Base-by-base conservation (phyloP, 2,888 invertebrate species). In the Flexamia atlantica region DNA sequence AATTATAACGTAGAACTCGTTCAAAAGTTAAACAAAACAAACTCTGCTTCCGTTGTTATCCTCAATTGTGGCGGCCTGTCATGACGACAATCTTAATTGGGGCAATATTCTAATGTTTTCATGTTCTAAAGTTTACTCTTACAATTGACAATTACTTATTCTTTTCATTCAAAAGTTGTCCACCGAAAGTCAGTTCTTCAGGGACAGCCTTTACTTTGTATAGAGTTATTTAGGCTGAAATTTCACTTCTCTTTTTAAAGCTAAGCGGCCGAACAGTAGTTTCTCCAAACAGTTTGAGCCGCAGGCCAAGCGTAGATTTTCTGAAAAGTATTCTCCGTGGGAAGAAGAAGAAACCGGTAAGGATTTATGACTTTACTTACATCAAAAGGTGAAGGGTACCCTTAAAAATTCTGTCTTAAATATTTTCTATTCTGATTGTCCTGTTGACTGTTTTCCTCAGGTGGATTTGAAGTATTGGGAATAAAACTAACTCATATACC, bases 361-460 rank as follows among this genome's bases (percentile, higher is more conserved):
- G 64, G 30, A 25, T 64, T 17, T 57, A 2, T 57, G n/a, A 57
- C 23, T 57, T 57, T 57, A 14, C 12, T 17, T 17, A 14, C 23
- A n/a, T n/a, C n/a, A n/a, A n/a, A n/a, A n/a, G 64, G 64, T 64
- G 64, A 28, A 64, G 64, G 64, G 64, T 36, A 7, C 9, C 36
- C 36, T 36, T 36, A 4, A 36, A 36, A 36, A 7, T 9, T 36
- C 36, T 36, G 36, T 36, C 36, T 40, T 40, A 40, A 9, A 5
- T 40, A 40, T 40, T 40, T 12, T 40, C 40, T 40, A 40, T 40
- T 9, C 40, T 40, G 7, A 12, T n/a, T n/a, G n/a, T n/a, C n/a
- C n/a, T n/a, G n/a, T n/a, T n/a, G n/a, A n/a, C n/a, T n/a, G n/a
- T n/a, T n/a, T n/a, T n/a, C n/a, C n/a, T n/a, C n/a, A n/a, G n/a